Evolutionary conservation across 2,113 vertebrate species (phyloP).

Genomic region (Trochalopteron elliotii): DNA sequence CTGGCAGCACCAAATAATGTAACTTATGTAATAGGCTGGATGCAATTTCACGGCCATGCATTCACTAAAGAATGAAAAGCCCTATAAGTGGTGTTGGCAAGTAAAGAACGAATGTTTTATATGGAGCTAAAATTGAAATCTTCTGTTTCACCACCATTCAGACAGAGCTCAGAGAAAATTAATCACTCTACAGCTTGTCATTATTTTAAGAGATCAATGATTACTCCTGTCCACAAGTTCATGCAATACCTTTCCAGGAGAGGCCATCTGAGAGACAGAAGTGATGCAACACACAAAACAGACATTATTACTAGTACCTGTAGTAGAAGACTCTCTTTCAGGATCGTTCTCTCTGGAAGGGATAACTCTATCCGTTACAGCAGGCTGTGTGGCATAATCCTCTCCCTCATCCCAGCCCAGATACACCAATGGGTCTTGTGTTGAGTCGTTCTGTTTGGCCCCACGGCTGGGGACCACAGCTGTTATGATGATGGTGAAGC

Average conservation of each 20-base stretch:
- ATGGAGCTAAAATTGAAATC: not conserved
- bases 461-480: not conserved
- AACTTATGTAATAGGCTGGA: not conserved
- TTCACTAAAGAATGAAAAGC: not conserved
- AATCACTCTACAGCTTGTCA: not conserved
- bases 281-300: not conserved
- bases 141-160: not conserved
- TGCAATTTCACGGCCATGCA: not conserved
- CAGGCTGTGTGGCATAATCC: not conserved
- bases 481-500: constrained; percentile 52
- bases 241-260: not conserved
- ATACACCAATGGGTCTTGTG: not conserved
- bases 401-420: not conserved
- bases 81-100: not conserved
- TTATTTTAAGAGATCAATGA: not conserved
- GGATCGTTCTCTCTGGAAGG: not conserved
- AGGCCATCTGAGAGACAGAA: not conserved
- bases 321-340: not conserved
- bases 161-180: not conserved
- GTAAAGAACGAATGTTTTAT: not conserved
- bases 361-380: not conserved
- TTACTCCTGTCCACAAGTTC: not conserved
- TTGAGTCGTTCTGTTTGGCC: not conserved
- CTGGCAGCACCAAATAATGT: not conserved
- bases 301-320: not conserved